Base-by-base conservation (phyloP, 2,888 invertebrate genomes). In the Leucophora obtusa region DNA sequence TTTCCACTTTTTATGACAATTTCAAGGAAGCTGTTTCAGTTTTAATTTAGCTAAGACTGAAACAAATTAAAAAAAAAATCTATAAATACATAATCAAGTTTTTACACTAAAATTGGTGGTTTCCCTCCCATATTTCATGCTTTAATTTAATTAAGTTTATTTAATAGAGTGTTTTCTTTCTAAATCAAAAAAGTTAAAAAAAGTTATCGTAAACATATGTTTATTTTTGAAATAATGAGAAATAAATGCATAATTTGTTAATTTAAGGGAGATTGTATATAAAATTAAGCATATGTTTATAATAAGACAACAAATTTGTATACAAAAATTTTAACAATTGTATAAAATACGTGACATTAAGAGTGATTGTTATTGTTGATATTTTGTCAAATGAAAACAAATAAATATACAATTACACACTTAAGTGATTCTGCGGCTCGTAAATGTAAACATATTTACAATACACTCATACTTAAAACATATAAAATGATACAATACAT, bases 401-500 rank as follows among this genome's bases (percentile, higher is more conserved):
- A 88, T 89, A 89, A 88, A 89, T 89, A 86, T 85, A 86, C 87
- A 89, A 89, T 89, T 89, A 89, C 89, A 89, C 86, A 88, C 87
- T 88, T 86, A 87, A 88, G 85, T 89, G 89, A 86, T 82, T 86
- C 82, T 82, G 77, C 72, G 79, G 80, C 78, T 68, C 72, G 76
- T 72, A 72, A 72, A 59, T 72, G 75, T 59, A 74, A 80, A 75
- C 75, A 63, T 60, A 58, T 56, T 53, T 72, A 53, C 53, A 75
- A 50, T 28, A 38, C 11, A 43, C 24, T 18, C 18, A 53, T 18
- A 35, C 58, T 59, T 63, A n/a, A 70, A 65, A 21, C 7, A 28
- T 1, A 28, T 28, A 74, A 21, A 68, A 51, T 65, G 63, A 59
- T 28, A 65, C 33, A 58, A 51, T 53, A 58, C 35, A 68, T 35